phyloP scores from a whole-genome alignment of 2,113 vertebrate genomes.

The Sinocyclocheilus rhinocerous region DNA sequence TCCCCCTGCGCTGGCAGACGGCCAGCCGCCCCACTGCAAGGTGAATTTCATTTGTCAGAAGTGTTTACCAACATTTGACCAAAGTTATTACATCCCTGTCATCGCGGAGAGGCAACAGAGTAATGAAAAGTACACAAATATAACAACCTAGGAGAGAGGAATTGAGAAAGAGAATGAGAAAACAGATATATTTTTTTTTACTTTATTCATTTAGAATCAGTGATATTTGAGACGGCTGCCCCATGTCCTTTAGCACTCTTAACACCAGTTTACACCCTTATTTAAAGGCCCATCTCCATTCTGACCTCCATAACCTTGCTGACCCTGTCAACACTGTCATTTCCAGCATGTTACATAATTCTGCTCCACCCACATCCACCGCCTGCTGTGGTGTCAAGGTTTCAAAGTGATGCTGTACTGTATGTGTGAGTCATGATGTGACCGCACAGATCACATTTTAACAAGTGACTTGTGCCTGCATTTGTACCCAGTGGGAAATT shows the following conservation, averaged over 20 bases:
- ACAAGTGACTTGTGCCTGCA: background rate
- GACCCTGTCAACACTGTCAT: background rate
- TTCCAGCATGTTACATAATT: background rate
- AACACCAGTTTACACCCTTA: background rate
- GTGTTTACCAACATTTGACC: conserved; percentile 79
- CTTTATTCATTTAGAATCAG: background rate
- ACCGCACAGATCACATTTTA: background rate
- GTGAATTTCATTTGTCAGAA: conserved; percentile 83
- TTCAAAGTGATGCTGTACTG: background rate
- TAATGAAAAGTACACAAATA: conserved; percentile 81
- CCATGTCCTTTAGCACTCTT: background rate
- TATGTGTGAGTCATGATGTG: background rate
- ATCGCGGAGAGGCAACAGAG: conserved; percentile 70
- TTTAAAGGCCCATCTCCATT: background rate
- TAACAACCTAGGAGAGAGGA: conserved; percentile 47
- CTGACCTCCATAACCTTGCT: background rate
- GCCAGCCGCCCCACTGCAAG: conserved; percentile 50
- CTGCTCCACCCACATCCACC: conserved; percentile 9
- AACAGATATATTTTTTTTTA: background rate
- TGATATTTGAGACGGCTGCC: background rate
- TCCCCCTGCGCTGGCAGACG: conserved; percentile 36
- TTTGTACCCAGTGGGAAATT: background rate
- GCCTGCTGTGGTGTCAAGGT: background rate
- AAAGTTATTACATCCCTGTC: conserved; percentile 78
- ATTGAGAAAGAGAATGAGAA: conserved; percentile 8